Base-by-base conservation (phyloP, 2,113 vertebrate genomes). In the Pterocles gutturalis region DNA sequence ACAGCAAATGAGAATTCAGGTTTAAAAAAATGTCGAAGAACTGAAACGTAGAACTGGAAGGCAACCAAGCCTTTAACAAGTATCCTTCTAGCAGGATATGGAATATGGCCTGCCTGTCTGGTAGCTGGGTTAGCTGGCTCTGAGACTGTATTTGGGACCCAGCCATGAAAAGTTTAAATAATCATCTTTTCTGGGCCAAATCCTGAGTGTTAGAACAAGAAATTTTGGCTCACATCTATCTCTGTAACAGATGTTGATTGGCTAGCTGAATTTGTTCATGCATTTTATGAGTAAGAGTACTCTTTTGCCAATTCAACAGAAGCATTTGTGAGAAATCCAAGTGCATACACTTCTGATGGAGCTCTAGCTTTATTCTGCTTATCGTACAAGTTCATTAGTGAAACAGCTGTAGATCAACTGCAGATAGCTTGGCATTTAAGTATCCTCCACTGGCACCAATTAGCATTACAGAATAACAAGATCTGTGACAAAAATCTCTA, bases 341-440 rank as follows among this genome's bases (percentile, higher is more conserved):
- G 90, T 58, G 38, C 66, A 94, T 89, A 66, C 25, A 84, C 84
- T 94, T 95, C 53, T 91, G 48, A 22, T 1, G 13, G 72, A 89
- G 28, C 29, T 76, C 21, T 34, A 79, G 65, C 38, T 89, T 89
- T 95, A 82, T 89, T 81, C 80, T 89, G 88, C 69, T 88, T 80
- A 61, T 83, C 41, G 53, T 83, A 65, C 82, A 80, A 91, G 78
- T 95, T 96, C 84, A 87, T 95, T 95, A 97, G 89, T 64, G 60
- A 95, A 97, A 96, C 83, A 95, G 55, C 82, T 81, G 76, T 82
- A 91, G 82, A 94, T 81, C 78, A 90, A 61, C 78, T 75, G 85
- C 90, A 95, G 96, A 96, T 94, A 94, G 48, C 82, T 88, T 96
- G 76, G 94, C 93, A 96, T 96, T 96, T 96, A 83, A 58, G 43